Base-by-base conservation (phyloP, 2,888 invertebrate genomes). In the Dasysyrphus tricinctus region DNA sequence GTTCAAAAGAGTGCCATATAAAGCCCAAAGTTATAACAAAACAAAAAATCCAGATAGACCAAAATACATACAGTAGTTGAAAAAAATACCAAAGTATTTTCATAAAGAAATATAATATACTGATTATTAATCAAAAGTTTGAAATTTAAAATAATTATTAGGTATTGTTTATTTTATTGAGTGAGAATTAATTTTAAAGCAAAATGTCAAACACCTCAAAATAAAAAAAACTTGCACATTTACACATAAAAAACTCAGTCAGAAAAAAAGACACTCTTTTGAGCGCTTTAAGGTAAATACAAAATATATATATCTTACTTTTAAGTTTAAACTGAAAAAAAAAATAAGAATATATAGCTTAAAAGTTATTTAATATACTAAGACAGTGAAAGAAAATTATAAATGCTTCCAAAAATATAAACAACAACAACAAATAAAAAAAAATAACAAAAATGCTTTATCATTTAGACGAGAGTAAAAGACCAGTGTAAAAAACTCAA, bases 1-100 rank as follows among this genome's bases (percentile, higher is more conserved):
- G 93, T 70, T 37, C 77, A 93, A 89, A 92, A 90, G 70, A 93
- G 88, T 89, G 88, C 88, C 88, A 42, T 88, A 51, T 87, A 87
- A 82, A 59, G 59, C 59, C 61, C 54, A 76, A 34, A 59, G 37
- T 5, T 57, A 1, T 34, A 16, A 49, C 11, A 49, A 47, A 16
- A 59, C n/a, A 19, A 7, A 44, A 32, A 12, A 6, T 37, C 11
- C 11, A 49, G 11, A 49, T 39, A 59, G 59, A 59, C 59, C 59
- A 59, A 59, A 59, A 8, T 47, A 47, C 34, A 65, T 65, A 47
- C 9, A 34, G 32, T 47, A 65, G 32, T 65, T 65, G 11, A 59
- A 57, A 4, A 32, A 24, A 29, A 59, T 24, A 76, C 65, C 65
- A 67, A 76, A 44, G 34, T 67, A 12, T 72, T 29, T 39, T 29